These are phyloP conservation scores for Platycheirus albimanus DNA, from an alignment of 2,888 invertebrate species.

Conservation along the genomic window DNA sequence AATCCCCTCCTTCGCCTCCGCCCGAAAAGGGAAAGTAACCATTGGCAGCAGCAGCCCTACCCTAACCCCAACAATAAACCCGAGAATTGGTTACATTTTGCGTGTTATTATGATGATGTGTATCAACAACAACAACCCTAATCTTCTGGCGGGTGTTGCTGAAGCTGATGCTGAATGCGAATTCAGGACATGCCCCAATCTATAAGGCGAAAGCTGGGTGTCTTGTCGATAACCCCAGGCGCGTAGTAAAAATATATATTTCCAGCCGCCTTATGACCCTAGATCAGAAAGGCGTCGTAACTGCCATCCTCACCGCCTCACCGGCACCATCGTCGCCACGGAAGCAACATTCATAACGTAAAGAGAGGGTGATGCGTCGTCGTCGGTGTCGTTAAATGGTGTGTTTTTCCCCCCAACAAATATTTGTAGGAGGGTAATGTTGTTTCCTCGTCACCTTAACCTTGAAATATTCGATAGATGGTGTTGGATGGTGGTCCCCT, in stretches of 20 bases:
- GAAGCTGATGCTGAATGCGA: conserved; percentile 37
- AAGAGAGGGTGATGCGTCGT: conserved; percentile 62
- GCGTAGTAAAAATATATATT: conserved; percentile 62
- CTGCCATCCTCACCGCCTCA: conserved; percentile 4
- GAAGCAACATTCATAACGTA: conserved; percentile 42
- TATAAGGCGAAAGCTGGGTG: conserved; percentile 53
- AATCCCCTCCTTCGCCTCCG: conserved; percentile 37
- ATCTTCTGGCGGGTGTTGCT: conserved; percentile 48
- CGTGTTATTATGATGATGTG: conserved; percentile 67
- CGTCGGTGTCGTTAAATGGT: conserved; percentile 68
- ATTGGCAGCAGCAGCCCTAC: conserved; percentile 6
- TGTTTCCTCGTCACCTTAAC: conserved; percentile 66
- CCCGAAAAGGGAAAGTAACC: conserved; percentile 36
- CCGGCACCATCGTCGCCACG: too few species aligned
- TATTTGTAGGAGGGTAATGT: conserved; percentile 18
- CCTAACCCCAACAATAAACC: conserved; percentile 58
- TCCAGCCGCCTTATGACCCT: conserved; percentile 67
- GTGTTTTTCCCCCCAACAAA: conserved; percentile 41
- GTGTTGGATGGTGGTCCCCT: conserved; percentile 34
- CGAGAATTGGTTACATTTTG: conserved; percentile 65
- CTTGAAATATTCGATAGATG: conserved; percentile 62
- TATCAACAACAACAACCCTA: conserved; percentile 66
- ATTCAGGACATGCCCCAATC: conserved; percentile 47
- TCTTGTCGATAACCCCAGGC: conserved; percentile 68
- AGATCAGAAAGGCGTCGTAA: conserved; percentile 29